Conservation (phyloP, 2,888 invertebrate genomes). For the Hecatera dysodea region DNA sequence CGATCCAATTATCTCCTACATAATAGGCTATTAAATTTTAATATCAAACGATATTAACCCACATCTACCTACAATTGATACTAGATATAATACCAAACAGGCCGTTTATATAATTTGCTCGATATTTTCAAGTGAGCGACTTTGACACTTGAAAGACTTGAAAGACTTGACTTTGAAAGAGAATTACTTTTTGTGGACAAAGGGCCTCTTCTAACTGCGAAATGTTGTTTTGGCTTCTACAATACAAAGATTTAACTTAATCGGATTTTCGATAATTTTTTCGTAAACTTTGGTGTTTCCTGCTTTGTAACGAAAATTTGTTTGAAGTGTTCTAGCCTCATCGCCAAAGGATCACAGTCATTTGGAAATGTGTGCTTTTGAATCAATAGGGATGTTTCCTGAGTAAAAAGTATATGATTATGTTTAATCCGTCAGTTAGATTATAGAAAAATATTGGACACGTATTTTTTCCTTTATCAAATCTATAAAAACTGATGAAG, state of each 20-base stretch:
- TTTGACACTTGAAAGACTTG: constrained; percentile 28
- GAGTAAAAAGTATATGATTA: no score
- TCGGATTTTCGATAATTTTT: constrained; percentile 40
- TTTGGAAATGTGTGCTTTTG: neutral
- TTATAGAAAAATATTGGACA: no score
- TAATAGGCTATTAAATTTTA: constrained; percentile 30
- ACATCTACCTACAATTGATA: constrained; percentile 11
- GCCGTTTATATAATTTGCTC: constrained; percentile 2
- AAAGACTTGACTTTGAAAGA: no score
- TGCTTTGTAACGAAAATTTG: constrained; percentile 1
- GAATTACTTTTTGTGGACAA: constrained; percentile 38
- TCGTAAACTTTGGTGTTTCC: constrained; percentile 13
- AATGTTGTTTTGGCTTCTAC: constrained; percentile 40
- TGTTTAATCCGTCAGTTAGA: no score
- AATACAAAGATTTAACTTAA: constrained; percentile 40
- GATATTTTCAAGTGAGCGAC: constrained; percentile 32
- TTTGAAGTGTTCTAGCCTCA: neutral
- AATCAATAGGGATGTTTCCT: no score
- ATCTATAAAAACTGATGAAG: no score
- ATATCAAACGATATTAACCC: constrained; percentile 28
- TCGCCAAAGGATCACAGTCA: neutral
- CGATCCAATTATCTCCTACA: constrained; percentile 19
- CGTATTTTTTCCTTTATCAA: no score
- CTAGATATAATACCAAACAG: constrained; percentile 10
- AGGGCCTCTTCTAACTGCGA: constrained; percentile 23